These are phyloP conservation scores for Lochmaea crataegi DNA, from an alignment of 2,888 invertebrate genomes.

Conservation along the genomic window DNA sequence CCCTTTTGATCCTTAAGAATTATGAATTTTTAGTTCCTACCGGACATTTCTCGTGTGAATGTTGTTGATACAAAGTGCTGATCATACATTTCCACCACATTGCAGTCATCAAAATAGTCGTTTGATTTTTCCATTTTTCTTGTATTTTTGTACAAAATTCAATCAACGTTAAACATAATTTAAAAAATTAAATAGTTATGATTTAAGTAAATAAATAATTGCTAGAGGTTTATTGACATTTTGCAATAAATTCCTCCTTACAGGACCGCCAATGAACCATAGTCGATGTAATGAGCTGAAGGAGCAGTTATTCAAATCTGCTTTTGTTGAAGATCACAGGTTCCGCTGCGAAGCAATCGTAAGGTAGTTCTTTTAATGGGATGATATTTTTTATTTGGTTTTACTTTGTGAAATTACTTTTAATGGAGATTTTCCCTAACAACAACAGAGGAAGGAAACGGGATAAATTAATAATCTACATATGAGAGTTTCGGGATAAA, in stretches of 20 bases:
- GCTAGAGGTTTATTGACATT: neutral
- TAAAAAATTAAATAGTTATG: too few species aligned
- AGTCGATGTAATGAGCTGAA: constrained; percentile 61
- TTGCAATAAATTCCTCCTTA: constrained; percentile 8
- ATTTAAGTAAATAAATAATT: too few species aligned
- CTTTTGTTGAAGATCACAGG: constrained; percentile 58
- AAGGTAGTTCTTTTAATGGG: constrained; percentile 49
- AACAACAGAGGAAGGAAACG: constrained; percentile 36
- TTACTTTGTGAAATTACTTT: constrained; percentile 53
- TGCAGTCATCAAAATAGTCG: too few species aligned
- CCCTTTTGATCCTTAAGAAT: too few species aligned
- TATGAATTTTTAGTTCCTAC: too few species aligned
- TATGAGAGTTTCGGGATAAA: constrained; percentile 34
- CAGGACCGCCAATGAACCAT: constrained; percentile 41
- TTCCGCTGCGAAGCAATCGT: constrained; percentile 45
- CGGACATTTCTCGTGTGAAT: too few species aligned
- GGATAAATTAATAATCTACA: constrained; percentile 41
- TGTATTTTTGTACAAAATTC: neutral
- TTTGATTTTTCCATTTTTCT: neutral
- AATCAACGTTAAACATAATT: neutral
- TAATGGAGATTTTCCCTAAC: constrained; percentile 37
- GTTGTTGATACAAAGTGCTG: too few species aligned
- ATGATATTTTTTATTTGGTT: constrained; percentile 54
- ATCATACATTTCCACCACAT: too few species aligned
- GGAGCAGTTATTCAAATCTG: constrained; percentile 55